Evolutionary conservation across 1,140 invertebrate genomes (phyloP), one percentile per base, ranked within the genome.

Genomic region (Doryteuthis pealeii): DNA sequence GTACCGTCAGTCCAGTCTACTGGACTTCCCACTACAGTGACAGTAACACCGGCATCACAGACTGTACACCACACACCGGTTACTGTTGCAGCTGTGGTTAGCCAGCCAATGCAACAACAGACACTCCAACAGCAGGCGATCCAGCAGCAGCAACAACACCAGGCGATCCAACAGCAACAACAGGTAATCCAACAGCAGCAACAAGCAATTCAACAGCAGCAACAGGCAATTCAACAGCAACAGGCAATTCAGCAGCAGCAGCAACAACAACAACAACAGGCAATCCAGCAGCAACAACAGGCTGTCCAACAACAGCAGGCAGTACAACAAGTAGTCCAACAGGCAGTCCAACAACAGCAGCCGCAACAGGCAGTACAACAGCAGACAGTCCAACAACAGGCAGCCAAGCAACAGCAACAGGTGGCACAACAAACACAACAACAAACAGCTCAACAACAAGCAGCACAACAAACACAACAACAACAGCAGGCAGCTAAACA

Each of bases 51-150:
- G 12, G 18, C 70, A 71, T 26, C 70, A 71, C 70, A 71, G 70
- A 71, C 70, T 71, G n/a, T 45, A 31, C 70, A 45, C 31, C 77
- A 76, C 35, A 70, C 75, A 22, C 67, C 67, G 32, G 35, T 74
- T 26, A 62, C 74, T 3, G 62, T 33, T 32, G 18, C 77, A 4
- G n/a, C 71, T 15, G 58, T 65, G 0, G 35, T 69, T 4, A 72
- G 45, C 15, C 79, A 80, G 62, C n/a, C 75, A 71, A 33, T 70
- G 14, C 72, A 69, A 28, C 75, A 75, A 70, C 73, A 70, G 12
- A 3, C 3, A 40, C 4, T 40, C 3, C 4, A 5, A 40, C 35
- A 40, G n/a, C 65, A 67, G n/a, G 65, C 26, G n/a, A n/a, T 26
- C 10, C 65, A 67, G 26, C 54, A 58, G 18, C 54, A 58, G 18